A percentile compares a stretch with the other conserved stretches of the same genome.
Conservation (phyloP, 2,113 vertebrate species). For the Plectropomus leopardus region DNA sequence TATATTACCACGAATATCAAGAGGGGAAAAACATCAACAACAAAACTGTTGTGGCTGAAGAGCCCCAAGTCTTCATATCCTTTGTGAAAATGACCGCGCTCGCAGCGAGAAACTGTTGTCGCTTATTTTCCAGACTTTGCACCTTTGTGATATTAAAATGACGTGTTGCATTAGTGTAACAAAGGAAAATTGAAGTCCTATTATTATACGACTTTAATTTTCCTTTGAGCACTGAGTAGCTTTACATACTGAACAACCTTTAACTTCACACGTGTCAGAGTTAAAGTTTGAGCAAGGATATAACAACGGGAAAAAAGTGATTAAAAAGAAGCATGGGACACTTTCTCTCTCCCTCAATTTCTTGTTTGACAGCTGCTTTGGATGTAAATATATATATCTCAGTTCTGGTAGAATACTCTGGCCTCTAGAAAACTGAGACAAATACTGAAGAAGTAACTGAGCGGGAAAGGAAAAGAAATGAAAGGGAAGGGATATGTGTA, state of each 20-base stretch:
- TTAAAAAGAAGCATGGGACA: not conserved
- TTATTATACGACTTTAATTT: constrained; percentile 6
- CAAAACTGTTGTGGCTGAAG: constrained; percentile 42
- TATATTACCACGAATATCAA: constrained; percentile 49
- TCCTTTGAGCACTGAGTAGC: not conserved
- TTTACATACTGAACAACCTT: constrained; percentile 8
- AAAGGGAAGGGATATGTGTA: not conserved
- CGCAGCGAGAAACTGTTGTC: constrained; percentile 7
- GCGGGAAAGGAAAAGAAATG: not conserved
- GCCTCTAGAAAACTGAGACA: not conserved
- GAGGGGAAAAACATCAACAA: constrained; percentile 41
- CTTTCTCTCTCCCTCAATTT: not conserved
- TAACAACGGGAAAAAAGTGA: not conserved
- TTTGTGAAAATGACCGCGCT: not conserved
- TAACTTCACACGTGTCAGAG: constrained; percentile 6
- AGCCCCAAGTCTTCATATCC: constrained; percentile 47
- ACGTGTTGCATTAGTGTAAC: constrained; percentile 20
- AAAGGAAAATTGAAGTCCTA: constrained; percentile 29
- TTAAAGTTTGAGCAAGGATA: not conserved
- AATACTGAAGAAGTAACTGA: not conserved
- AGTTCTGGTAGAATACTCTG: not conserved
- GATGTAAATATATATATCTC: constrained; percentile 17
- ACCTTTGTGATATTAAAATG: constrained; percentile 42
- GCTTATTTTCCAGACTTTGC: constrained; percentile 49
- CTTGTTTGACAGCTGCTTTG: not conserved